Base-by-base conservation (phyloP, 2,888 invertebrate genomes). In the Sinodicranocentrus sp. region DNA sequence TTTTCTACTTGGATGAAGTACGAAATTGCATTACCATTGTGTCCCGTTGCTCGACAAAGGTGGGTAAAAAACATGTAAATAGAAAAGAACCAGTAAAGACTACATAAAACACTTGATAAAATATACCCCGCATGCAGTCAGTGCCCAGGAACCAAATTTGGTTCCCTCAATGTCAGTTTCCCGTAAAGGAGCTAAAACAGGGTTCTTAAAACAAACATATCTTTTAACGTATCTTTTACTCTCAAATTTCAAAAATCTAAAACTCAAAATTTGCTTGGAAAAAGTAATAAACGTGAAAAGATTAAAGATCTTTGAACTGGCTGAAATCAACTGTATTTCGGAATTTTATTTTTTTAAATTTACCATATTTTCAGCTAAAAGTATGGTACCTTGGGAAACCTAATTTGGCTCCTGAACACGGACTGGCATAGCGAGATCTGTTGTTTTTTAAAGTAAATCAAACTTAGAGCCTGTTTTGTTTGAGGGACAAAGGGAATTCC, bases 1-100 rank as follows among this genome's bases (percentile, higher is more conserved):
- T 57, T 75, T 75, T 75, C 75, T 26, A 23, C 65, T 65, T 75
- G 75, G 23, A 28, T 33, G 39, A 23, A 54, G 52, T 21, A 33
- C 33, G 19, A 65, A 75, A 75, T 75, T 65, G 26, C 23, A 65
- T 52, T 52, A 26, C 21, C 15, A 44, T 73, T 63, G 25, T 48
- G 43, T 63, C 13, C 15, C 3, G 43, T 68, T 8, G n/a, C 3
- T 67, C 26, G 3, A 43, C 19, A 19, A 19, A 61, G 39, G 17
- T 33, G 39, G 68, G 10, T 48, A 2, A 44, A 67, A 48, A 23
- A 68, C 17, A 33, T 28, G 13, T 28, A n/a, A 54, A 52, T 54
- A 19, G 10, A 28, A 2, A 21, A 19, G 8, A 13, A 3, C n/a
- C n/a, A 28, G 5, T 17, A 48, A n/a, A n/a, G 57, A 21, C 23